Evolutionary conservation across 2,797 vertebrate species (phyloP), one percentile per base, ranked within the genome.

Genomic region (Psittacula derbiana): DNA sequence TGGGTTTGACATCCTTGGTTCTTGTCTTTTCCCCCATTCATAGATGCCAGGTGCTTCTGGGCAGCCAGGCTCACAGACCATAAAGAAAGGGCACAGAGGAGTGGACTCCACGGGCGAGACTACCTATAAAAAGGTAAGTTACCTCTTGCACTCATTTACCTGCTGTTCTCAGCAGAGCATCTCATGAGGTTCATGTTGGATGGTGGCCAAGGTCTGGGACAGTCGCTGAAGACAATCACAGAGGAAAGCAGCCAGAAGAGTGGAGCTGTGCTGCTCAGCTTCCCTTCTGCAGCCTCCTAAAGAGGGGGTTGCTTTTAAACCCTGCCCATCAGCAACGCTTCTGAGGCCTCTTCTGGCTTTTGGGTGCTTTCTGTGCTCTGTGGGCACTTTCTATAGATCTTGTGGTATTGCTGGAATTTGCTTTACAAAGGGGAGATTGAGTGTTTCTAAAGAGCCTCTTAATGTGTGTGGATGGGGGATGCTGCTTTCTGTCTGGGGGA

Each of bases 61-160:
- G 25, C 95, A 97, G 91, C 73, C 96, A 21, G 98, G 97, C 28
- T 98, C 98, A 13, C 99, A 99, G 81, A 99, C 98, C 31, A 98
- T 99, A 98, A 99, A 98, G 98, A 99, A 99, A 88, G 99, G 99
- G 33, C 99, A 99, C 96, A 96, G 99, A 88, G 97, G 99, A 10
- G 99, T 99, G 75, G 99, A 99, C 96, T 99, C 99, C 89, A 99
- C 99, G 0, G 99, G 99, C 53, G 99, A 99, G 97, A 99, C 99
- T 33, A 99, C 99, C 28, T 99, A 99, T 84, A 99, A 99, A 96
- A 99, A 99, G 98, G 99, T 99, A 30, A 93, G 97, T 18, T 92
- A 31, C 12, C 6, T 41, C 33, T 40, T 19, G 16, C 50, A 14
- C 33, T 83, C 47, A 1, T 31, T 5, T 30, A 14, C 1, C 31